phyloP scores from a whole-genome alignment of 1,140 invertebrate genomes.

The Drosophila tsacasi region DNA sequence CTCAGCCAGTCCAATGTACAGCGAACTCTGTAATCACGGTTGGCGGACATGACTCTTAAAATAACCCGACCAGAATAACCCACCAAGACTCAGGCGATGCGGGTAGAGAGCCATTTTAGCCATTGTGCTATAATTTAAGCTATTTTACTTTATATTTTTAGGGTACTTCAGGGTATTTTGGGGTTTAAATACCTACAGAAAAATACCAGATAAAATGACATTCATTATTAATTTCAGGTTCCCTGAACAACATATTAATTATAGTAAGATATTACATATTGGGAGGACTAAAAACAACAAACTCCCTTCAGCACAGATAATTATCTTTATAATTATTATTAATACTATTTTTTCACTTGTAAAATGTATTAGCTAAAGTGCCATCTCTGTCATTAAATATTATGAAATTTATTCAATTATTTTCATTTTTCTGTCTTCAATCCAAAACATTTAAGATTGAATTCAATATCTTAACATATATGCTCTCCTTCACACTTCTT shows the following conservation, averaged over 20 bases:
- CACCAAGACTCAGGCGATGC: conserved; percentile 3
- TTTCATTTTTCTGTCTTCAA: not conserved
- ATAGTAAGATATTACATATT: too few relatives aligned
- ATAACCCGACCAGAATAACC: conserved; percentile 8
- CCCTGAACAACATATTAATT: not conserved
- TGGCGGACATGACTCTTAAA: conserved; percentile 10
- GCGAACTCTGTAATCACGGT: conserved; percentile 12
- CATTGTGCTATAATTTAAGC: not conserved
- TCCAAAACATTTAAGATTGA: too few relatives aligned
- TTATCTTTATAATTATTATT: too few relatives aligned
- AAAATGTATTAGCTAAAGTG: not conserved
- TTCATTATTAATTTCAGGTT: not conserved
- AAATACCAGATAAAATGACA: too few relatives aligned
- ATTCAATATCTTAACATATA: not conserved
- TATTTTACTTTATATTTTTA: not conserved
- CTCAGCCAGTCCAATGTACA: conserved; percentile 12
- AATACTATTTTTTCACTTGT: too few relatives aligned
- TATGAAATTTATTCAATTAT: not conserved
- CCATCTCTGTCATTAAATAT: not conserved
- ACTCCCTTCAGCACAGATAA: too few relatives aligned
- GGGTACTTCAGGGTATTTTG: too few relatives aligned
- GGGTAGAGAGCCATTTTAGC: not conserved
- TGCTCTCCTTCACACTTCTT: not conserved
- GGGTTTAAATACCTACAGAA: too few relatives aligned
- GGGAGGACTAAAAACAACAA: too few relatives aligned